These are phyloP conservation scores for Dipodomys spectabilis DNA, from an alignment of 2,113 vertebrate species.

Conservation along the genomic window DNA sequence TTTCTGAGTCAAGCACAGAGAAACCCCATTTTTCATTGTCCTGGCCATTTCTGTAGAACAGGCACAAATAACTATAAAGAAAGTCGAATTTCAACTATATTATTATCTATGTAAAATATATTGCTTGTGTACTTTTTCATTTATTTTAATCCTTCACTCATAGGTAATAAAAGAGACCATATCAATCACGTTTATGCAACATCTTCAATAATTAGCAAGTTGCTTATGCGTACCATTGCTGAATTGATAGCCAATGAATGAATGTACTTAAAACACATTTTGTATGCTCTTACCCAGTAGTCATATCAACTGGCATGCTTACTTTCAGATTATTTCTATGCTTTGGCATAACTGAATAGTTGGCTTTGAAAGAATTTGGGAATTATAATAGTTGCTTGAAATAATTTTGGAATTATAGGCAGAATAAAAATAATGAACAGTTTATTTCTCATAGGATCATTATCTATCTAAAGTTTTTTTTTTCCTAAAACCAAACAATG, in stretches of 20 bases:
- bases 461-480: not conserved
- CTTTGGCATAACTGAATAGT: not conserved
- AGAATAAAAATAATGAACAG: not conserved
- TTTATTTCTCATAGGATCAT: not conserved
- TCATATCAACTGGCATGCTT: not conserved
- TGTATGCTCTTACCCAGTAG: not conserved
- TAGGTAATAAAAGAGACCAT: not conserved
- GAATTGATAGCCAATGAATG: not conserved
- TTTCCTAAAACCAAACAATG: not conserved
- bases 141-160: not conserved
- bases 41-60: not conserved
- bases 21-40: not conserved
- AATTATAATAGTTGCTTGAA: not conserved
- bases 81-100: not conserved
- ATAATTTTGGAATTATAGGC: not conserved
- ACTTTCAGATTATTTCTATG: not conserved
- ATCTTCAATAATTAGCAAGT: not conserved
- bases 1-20: not conserved
- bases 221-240: not conserved
- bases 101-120: not conserved
- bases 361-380: not conserved
- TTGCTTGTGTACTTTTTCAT: not conserved
- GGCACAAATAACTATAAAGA: not conserved
- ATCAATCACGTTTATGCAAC: not conserved
- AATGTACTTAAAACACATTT: not conserved